phyloP scores from a whole-genome alignment of 1,140 invertebrate genomes.

The Procambarus clarkii region DNA sequence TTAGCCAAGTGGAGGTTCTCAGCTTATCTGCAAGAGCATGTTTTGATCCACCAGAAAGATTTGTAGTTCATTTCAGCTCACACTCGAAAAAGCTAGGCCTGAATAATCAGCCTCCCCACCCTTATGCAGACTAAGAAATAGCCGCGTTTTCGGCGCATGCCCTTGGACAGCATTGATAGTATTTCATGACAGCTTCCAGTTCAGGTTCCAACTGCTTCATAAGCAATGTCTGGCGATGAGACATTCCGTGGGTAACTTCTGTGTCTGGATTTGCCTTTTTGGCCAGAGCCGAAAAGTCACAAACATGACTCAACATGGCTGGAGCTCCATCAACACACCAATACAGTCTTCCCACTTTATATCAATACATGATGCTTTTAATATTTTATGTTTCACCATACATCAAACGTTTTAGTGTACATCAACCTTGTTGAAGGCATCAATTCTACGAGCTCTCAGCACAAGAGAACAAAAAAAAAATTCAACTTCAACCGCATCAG shows the following conservation, averaged over 20 bases:
- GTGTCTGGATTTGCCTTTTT: slow-evolving; percentile 12
- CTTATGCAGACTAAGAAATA: not conserved
- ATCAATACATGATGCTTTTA: not conserved
- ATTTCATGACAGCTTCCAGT: slow-evolving; percentile 42
- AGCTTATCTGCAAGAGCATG: slow-evolving; percentile 14
- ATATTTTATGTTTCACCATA: slow-evolving; percentile 7
- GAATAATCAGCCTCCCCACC: too few species aligned
- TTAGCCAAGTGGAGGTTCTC: slow-evolving; percentile 5
- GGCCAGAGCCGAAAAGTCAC: slow-evolving; percentile 20
- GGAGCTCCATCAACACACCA: too few species aligned
- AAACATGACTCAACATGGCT: slow-evolving; percentile 19
- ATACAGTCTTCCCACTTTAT: too few species aligned
- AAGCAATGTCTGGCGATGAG: slow-evolving; percentile 59
- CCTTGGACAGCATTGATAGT: slow-evolving; percentile 40
- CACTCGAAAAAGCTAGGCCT: not conserved
- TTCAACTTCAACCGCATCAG: slow-evolving; percentile 31
- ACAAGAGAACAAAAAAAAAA: slow-evolving; percentile 29
- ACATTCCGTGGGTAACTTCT: not conserved
- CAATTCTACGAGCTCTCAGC: slow-evolving; percentile 25
- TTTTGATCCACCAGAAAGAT: not conserved
- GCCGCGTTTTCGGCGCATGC: slow-evolving; percentile 22
- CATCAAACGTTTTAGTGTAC: slow-evolving; percentile 10
- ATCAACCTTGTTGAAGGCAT: slow-evolving; percentile 34
- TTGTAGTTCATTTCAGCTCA: not conserved
- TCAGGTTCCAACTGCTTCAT: too few species aligned